Evolutionary conservation across 2,797 vertebrate species (phyloP).

Genomic region (Liasis olivaceus): DNA sequence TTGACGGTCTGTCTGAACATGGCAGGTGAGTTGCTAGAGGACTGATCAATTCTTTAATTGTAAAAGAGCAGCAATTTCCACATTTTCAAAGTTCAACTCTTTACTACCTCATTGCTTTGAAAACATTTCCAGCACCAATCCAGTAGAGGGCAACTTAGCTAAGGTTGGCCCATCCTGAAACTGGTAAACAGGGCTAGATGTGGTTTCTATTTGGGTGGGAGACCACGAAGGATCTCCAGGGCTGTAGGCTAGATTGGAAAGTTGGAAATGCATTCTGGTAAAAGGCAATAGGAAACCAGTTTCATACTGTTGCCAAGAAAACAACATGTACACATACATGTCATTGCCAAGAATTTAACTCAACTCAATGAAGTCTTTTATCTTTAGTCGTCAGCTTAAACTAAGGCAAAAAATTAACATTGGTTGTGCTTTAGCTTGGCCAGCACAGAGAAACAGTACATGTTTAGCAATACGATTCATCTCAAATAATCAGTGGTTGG

Average conservation of each 20-base stretch:
- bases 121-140: not conserved
- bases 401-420: not conserved
- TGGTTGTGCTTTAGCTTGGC: not conserved
- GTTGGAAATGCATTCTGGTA: not conserved
- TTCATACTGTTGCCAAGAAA: not conserved
- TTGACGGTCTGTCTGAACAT: too few species aligned
- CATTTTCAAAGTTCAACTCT: not conserved
- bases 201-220: not conserved
- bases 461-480: too few species aligned
- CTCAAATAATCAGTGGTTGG: too few species aligned
- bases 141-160: not conserved
- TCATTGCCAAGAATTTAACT: not conserved
- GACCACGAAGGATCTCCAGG: not conserved
- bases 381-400: not conserved
- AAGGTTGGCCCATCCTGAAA: not conserved
- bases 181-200: not conserved
- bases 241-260: not conserved
- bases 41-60: not conserved
- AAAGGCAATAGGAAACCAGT: not conserved
- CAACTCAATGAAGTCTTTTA: not conserved
- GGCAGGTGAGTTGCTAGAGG: too few species aligned
- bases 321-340: not conserved
- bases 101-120: not conserved
- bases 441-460: not conserved
- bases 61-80: not conserved